Percentiles rank a stretch among this genome's conserved stretches.
phyloP scores from a whole-genome alignment of 2,113 vertebrate species.

The Petroica traversi region DNA sequence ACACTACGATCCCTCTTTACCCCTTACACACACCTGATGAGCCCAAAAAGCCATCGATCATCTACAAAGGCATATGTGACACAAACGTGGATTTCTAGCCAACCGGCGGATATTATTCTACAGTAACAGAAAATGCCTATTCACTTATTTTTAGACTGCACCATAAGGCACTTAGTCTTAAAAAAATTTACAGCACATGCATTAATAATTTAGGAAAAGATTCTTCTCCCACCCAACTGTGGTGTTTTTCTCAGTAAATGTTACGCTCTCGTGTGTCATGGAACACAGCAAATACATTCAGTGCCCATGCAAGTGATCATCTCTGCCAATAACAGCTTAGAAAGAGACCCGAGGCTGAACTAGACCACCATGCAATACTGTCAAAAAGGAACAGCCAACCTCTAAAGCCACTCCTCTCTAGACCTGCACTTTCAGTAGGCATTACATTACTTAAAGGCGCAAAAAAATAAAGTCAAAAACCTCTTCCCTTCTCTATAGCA shows the following conservation, averaged over 20 bases:
- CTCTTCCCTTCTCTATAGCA: not conserved
- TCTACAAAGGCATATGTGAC: accelerated
- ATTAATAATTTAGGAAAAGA: not conserved
- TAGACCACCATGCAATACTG: accelerated
- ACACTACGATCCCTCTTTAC: accelerated
- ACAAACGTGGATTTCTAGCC: not conserved
- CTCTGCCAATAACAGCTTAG: not conserved
- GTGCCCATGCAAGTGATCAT: not conserved
- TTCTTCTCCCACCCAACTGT: not conserved
- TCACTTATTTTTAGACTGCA: not conserved
- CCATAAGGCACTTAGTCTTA: not conserved
- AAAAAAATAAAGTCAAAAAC: not conserved
- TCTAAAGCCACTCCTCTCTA: not conserved
- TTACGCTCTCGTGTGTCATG: accelerated
- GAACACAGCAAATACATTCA: not conserved
- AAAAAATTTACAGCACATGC: not conserved
- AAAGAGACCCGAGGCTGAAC: not conserved
- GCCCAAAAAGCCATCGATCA: not conserved
- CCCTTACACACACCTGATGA: not conserved
- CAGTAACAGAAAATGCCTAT: not conserved
- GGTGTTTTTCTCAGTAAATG: not conserved
- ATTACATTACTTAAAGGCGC: not conserved
- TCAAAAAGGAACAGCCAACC: not conserved
- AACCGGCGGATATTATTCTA: not conserved
- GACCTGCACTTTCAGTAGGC: not conserved